A percentile compares a stretch with the other conserved stretches of the same genome.
Evolutionary conservation across 2,113 vertebrate species (phyloP).

Genomic region (Himantopus leucocephalus): DNA sequence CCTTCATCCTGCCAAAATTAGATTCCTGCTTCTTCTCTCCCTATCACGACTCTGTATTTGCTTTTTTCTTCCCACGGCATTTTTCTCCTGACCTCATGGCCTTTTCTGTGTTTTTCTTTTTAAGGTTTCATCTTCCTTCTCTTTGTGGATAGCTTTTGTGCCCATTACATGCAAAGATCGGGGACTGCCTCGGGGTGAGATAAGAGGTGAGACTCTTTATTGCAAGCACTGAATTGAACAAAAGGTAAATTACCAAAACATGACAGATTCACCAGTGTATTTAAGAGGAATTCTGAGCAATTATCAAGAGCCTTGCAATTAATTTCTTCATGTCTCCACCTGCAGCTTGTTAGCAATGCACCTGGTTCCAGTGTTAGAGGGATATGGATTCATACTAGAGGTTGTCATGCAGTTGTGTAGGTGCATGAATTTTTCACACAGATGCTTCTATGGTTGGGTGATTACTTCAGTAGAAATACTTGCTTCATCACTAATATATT

Average conservation of each 20-base stretch:
- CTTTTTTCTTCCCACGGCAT: background rate
- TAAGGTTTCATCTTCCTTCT: background rate
- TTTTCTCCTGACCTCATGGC: background rate
- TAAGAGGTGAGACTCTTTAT: background rate
- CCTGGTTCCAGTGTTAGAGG: background rate
- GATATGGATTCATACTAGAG: background rate
- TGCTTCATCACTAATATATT: background rate
- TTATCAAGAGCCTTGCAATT: background rate
- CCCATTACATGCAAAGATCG: background rate
- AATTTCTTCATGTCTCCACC: constrained; percentile 4
- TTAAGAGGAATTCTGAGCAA: background rate
- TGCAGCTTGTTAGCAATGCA: constrained; percentile 25
- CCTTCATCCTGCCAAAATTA: background rate
- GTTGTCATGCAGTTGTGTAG: background rate
- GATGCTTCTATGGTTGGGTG: background rate
- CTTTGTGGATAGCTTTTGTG: background rate
- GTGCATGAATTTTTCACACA: background rate
- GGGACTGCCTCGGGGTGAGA: background rate
- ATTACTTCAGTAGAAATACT: background rate
- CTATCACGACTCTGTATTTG: background rate
- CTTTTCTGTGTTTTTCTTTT: background rate
- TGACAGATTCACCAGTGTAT: background rate
- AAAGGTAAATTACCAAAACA: background rate
- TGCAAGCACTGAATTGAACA: background rate
- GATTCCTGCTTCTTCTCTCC: background rate